Percentiles rank a stretch among this genome's conserved stretches.
Evolutionary conservation across 2,797 vertebrate genomes (phyloP).

Genomic region (Percopsis omiscomaycus): DNA sequence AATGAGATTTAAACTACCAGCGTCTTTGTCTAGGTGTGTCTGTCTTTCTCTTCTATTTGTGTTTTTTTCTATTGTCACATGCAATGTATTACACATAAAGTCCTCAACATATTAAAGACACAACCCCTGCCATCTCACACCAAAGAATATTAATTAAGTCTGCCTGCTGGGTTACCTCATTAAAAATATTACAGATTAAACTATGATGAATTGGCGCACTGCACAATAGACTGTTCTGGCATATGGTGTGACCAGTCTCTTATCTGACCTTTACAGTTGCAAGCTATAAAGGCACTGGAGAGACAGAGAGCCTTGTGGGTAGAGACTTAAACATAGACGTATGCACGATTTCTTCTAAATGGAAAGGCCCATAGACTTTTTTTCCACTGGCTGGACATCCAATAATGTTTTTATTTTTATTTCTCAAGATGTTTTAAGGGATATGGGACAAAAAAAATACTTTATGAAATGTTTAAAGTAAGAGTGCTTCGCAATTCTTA

Average conservation of each 20-base stretch:
- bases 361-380: constrained; percentile 36
- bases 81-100: not conserved
- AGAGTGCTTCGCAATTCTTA: constrained; percentile 20
- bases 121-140: constrained; percentile 48
- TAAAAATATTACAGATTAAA: constrained; percentile 67
- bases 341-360: constrained; percentile 39
- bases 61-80: not conserved
- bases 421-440: constrained; percentile 48
- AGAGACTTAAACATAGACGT: constrained; percentile 46
- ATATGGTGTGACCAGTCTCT: constrained; percentile 61
- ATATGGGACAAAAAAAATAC: constrained; percentile 26
- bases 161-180: constrained; percentile 61
- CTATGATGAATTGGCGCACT: constrained; percentile 59
- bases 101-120: constrained; percentile 1
- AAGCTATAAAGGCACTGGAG: constrained; percentile 53
- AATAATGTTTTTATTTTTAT: constrained; percentile 57
- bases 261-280: constrained; percentile 73
- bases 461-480: constrained; percentile 32
- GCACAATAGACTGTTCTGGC: constrained; percentile 62
- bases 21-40: not conserved
- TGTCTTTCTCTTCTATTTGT: not conserved
- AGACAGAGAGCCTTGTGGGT: constrained; percentile 46
- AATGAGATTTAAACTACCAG: not conserved
- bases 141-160: constrained; percentile 63
- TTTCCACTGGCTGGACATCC: constrained; percentile 46